Base-by-base conservation (phyloP, 30 jellyfish, hydroid and myxozoan genomes). In the Aurelia aurita region DNA sequence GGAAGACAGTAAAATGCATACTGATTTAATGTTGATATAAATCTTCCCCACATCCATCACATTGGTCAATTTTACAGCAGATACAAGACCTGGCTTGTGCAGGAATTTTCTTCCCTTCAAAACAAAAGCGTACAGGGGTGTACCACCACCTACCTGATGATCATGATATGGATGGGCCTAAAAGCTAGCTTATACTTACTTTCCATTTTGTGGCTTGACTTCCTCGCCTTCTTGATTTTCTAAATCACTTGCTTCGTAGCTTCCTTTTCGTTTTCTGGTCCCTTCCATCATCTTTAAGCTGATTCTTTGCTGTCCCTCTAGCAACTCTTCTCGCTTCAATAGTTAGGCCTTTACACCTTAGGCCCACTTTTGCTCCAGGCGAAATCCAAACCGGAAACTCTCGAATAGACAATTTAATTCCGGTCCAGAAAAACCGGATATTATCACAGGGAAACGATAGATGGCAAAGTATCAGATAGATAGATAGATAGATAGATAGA, bases 141-240 rank as follows among this genome's bases (percentile, higher is more conserved):
- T n/a, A n/a, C n/a, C n/a, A n/a, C n/a, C 20, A 31, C 39, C 0
- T 11, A 22, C 20, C 12, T 21, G 23, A 14, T n/a, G 27, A 20
- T 31, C n/a, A n/a, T n/a, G n/a, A 29, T 2, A 68, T 22, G 16
- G 12, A 2, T 26, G 53, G 80, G 53, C 29, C 27, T 6, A 25
- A 55, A 5, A 68, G 15, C 20, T 46, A 2, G 16, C 34, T 12
- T 35, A 34, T 13, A 20, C 86, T 57, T 44, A 83, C 93, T 74
- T 57, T 58, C 58, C 76, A 25, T 58, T 45, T 39, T 69, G 71
- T 34, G 79, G 21, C 62, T 88, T 71, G 68, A 68, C 66, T 54
- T 74, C 78, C 7, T 73, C 91, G 1, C 62, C 90, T 1, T 85
- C 87, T 74, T 80, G 97, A 54, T 81, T 81, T 81, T 80, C 97